A percentile compares a stretch with the other conserved stretches of the same genome.
These are phyloP conservation scores for Microchirus variegatus DNA, from an alignment of 2,797 vertebrate species.

Conservation along the genomic window DNA sequence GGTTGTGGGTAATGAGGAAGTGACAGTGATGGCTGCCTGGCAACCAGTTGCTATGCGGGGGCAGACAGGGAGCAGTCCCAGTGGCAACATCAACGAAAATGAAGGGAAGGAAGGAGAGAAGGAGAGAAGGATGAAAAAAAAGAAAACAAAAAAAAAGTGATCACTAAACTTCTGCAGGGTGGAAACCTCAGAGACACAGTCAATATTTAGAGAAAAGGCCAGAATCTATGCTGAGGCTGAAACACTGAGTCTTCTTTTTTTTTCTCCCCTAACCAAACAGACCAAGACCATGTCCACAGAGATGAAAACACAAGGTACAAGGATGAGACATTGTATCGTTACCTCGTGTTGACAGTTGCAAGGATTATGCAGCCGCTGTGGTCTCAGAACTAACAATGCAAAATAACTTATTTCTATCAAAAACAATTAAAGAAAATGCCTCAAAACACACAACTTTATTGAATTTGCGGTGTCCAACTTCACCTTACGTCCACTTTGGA, in stretches of 20 bases:
- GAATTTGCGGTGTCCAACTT: no score
- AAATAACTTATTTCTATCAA: no score
- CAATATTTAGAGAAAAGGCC: slow-evolving; percentile 26
- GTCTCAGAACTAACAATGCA: no score
- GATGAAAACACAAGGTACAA: background rate
- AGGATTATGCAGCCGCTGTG: no score
- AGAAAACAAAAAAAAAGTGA: slow-evolving; percentile 23
- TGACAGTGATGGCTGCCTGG: slow-evolving; percentile 82
- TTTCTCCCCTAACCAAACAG: slow-evolving; percentile 15
- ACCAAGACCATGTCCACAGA: slow-evolving; percentile 9
- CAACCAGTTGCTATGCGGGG: slow-evolving; percentile 76
- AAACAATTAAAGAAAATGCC: no score
- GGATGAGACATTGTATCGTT: no score
- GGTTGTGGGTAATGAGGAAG: slow-evolving; percentile 83
- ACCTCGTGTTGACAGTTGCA: background rate
- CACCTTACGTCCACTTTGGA: no score
- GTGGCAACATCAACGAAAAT: slow-evolving; percentile 74
- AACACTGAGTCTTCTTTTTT: slow-evolving; percentile 10
- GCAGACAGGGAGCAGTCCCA: slow-evolving; percentile 69
- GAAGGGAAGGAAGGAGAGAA: slow-evolving; percentile 55
- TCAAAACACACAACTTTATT: no score
- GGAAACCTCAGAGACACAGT: slow-evolving; percentile 45
- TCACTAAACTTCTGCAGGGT: slow-evolving; percentile 58
- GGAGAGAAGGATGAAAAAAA: slow-evolving; percentile 14
- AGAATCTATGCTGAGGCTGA: slow-evolving; percentile 24